Conservation (phyloP, 2,888 invertebrate genomes). For the Xanthorhoe designata region DNA sequence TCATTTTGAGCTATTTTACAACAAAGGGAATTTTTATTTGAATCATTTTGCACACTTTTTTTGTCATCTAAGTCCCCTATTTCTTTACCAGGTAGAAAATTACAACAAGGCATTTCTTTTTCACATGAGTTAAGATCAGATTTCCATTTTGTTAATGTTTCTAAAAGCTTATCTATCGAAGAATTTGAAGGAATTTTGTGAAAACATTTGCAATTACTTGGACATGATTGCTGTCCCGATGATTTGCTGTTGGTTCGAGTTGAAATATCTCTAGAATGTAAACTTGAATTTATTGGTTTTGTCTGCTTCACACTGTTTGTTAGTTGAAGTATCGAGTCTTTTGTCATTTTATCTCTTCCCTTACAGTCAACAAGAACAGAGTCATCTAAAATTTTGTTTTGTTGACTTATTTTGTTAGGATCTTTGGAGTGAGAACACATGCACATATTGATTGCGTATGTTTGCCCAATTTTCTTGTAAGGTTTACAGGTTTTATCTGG, state of each 20-base stretch:
- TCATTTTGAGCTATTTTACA: neutral
- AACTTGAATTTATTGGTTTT: constrained; percentile 53
- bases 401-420: constrained; percentile 37
- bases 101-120: constrained; percentile 20
- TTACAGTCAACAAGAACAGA: constrained; percentile 12
- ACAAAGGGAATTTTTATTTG: neutral
- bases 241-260: constrained; percentile 38
- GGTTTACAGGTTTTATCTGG: constrained; percentile 47
- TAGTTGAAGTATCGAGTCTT: constrained; percentile 43
- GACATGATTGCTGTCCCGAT: constrained; percentile 47
- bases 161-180: constrained; percentile 70
- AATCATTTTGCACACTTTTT: neutral
- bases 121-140: constrained; percentile 45
- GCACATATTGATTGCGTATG: constrained; percentile 72
- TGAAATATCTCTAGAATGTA: constrained; percentile 40
- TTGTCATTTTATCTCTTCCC: constrained; percentile 45
- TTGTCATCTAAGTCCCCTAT: constrained; percentile 7
- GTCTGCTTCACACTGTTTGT: constrained; percentile 51
- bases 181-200: constrained; percentile 70
- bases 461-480: constrained; percentile 50
- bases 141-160: constrained; percentile 62
- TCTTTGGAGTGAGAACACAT: constrained; percentile 57
- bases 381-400: constrained; percentile 26
- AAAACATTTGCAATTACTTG: constrained; percentile 65
- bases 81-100: constrained; percentile 12